A percentile compares a stretch with the other conserved stretches of the same genome.
Conservation (phyloP, 2,797 vertebrate genomes). For the Megaceryle alcyon region DNA sequence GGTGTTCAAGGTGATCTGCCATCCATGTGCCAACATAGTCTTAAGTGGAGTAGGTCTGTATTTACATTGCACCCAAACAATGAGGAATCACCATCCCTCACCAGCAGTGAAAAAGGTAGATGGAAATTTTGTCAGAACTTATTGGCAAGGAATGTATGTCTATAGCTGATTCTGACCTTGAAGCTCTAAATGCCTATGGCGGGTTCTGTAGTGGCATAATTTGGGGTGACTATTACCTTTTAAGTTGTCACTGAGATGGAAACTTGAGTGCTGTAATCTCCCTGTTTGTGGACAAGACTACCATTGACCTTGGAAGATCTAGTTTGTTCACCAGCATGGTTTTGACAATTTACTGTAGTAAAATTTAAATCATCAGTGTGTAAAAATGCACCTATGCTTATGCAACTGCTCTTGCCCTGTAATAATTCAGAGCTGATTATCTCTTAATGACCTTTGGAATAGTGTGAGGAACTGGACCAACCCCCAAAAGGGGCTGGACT, state of each 20-base stretch:
- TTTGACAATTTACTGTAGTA: not conserved
- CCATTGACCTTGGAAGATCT: not conserved
- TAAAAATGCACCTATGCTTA: not conserved
- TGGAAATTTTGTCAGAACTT: not conserved
- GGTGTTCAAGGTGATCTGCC: not conserved
- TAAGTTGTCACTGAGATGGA: not conserved
- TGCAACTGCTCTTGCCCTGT: not conserved
- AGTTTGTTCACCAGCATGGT: not conserved
- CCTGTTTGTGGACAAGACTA: not conserved
- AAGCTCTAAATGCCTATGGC: fast-evolving
- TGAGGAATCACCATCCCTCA: not conserved
- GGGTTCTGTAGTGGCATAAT: not conserved
- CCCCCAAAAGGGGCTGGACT: not conserved
- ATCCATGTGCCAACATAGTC: not conserved
- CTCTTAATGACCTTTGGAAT: not conserved
- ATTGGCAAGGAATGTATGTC: not conserved
- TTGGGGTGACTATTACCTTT: not conserved
- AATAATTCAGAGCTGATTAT: not conserved
- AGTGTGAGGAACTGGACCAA: not conserved
- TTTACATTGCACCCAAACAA: not conserved
- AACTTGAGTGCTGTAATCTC: not conserved
- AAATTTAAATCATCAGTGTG: not conserved
- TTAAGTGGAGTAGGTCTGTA: not conserved
- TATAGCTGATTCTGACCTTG: not conserved
- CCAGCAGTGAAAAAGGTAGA: not conserved